Evolutionary conservation across 2,888 invertebrate genomes (phyloP).

Genomic region (Ennomos quercinarius): DNA sequence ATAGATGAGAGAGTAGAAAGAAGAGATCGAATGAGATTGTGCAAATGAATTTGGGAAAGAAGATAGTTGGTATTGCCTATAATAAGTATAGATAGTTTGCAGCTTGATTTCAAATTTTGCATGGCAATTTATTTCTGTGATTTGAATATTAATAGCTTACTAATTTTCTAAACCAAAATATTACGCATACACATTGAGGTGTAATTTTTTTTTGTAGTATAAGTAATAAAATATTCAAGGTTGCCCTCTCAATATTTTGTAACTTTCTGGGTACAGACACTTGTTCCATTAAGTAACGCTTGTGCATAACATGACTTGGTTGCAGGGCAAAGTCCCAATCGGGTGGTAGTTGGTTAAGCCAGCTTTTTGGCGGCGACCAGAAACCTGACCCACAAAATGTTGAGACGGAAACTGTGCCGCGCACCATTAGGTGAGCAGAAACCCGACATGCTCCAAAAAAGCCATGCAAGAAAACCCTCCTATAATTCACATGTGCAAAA

Average conservation of each 20-base stretch:
- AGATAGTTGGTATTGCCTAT: neutral
- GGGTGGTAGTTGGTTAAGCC: slow-evolving; percentile 86
- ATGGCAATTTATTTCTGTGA: neutral
- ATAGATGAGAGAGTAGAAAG: too few species aligned
- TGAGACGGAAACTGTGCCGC: slow-evolving; percentile 69
- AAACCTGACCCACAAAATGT: slow-evolving; percentile 63
- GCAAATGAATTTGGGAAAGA: too few species aligned
- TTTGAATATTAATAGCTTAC: too few species aligned
- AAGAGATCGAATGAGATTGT: too few species aligned
- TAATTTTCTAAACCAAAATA: too few species aligned
- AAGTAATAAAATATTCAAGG: neutral
- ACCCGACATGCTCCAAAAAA: slow-evolving; percentile 14
- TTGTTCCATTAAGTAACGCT: slow-evolving; percentile 17
- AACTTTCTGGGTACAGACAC: neutral
- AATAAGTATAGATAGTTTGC: slow-evolving; percentile 2
- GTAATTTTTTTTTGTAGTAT: too few species aligned
- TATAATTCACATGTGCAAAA: too few species aligned
- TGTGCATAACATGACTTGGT: slow-evolving; percentile 67
- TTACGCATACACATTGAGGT: too few species aligned
- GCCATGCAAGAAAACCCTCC: slow-evolving; percentile 1
- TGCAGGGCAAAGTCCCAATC: slow-evolving; percentile 80
- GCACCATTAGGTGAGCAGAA: slow-evolving; percentile 79
- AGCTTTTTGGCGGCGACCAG: slow-evolving; percentile 82
- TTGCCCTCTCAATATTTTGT: slow-evolving; percentile 8
- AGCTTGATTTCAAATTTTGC: slow-evolving; percentile 11